Conservation (phyloP, 2,113 vertebrate species). For the Vidua chalybeata region DNA sequence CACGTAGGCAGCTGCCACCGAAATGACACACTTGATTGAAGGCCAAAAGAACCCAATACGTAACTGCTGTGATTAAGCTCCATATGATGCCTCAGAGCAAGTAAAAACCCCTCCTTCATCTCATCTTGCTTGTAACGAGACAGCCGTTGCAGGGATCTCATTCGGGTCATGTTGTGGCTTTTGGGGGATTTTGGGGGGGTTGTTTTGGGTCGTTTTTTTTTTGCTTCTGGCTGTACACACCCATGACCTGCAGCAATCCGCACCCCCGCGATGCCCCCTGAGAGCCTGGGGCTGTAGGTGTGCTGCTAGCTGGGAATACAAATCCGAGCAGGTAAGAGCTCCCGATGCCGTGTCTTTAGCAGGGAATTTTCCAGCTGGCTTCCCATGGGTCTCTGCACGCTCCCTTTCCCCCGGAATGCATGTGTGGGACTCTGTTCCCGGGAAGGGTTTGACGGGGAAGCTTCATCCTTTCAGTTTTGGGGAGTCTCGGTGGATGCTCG, state of each 20-base stretch:
- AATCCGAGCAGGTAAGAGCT: conserved; percentile 49
- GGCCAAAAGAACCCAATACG: conserved; percentile 65
- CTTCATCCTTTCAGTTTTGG: background rate
- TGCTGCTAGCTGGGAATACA: conserved; percentile 35
- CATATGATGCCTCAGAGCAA: conserved; percentile 64
- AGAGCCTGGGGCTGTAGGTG: conserved; percentile 49
- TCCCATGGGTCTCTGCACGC: background rate
- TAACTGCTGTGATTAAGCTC: conserved; percentile 68
- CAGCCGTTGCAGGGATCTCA: conserved; percentile 35
- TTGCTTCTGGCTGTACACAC: conserved; percentile 41
- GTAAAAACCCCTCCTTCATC: conserved; percentile 63
- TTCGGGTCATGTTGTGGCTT: conserved; percentile 52
- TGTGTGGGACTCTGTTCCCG: background rate
- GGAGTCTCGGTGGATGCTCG: background rate
- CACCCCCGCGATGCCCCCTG: conserved; percentile 3
- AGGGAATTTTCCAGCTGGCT: background rate
- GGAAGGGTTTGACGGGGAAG: background rate
- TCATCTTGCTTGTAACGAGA: conserved; percentile 45
- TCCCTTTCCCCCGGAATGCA: background rate
- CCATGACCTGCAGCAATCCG: conserved; percentile 35
- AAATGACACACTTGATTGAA: conserved; percentile 67
- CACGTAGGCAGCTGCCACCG: conserved; percentile 66
- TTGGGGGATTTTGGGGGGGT: background rate
- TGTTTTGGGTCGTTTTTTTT: background rate
- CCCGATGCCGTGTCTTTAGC: background rate